Base-by-base conservation (phyloP, 2,888 invertebrate genomes). In the Sialis lutaria region DNA sequence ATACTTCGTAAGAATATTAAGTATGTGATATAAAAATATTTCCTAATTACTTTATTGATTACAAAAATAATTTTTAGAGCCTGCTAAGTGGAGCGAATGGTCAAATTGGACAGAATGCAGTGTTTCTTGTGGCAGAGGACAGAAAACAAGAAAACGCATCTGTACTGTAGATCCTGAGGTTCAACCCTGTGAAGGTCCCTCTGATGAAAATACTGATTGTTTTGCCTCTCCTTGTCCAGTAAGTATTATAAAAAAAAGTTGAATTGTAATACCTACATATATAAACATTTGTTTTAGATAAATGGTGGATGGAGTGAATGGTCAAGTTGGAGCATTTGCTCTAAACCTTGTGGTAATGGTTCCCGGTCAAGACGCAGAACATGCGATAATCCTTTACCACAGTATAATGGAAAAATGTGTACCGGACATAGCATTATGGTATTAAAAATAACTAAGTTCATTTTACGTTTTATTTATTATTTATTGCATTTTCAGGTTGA, bases 291-390 rank as follows among this genome's bases (percentile, higher is more conserved):
- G 33, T 12, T 37, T 7, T 37, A 62, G 59, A 52, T 61, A 10
- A 52, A 62, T 52, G 63, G 62, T 0, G 54, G 52, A 6, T 63
- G 70, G 71, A 58, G 65, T 39, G 52, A 53, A 1, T 71, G 70
- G 70, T 55, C 59, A 6, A 51, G 53, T 5, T 79, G 77, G 77
- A 67, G 69, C 6, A 51, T 60, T 6, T 79, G 78, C 53, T 72
- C 73, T 39, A 59, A 62, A 2, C 56, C 68, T 2, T 75, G 75
- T 59, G 73, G 70, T 5, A 55, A 57, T 8, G 77, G 74, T n/a
- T 60, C 68, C 6, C 69, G 70, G 54, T 61, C 64, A 33, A 62
- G 77, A 34, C 61, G 60, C 0, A 59, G 77, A 1, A 60, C 63
- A 6, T 78, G 78, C 55, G 61, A 64, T 33, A 49, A 54, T 50